A percentile compares a stretch with the other conserved stretches of the same genome.
These are phyloP conservation scores for Choristoneura fumiferana DNA, from an alignment of 1,140 invertebrate species.

Conservation along the genomic window DNA sequence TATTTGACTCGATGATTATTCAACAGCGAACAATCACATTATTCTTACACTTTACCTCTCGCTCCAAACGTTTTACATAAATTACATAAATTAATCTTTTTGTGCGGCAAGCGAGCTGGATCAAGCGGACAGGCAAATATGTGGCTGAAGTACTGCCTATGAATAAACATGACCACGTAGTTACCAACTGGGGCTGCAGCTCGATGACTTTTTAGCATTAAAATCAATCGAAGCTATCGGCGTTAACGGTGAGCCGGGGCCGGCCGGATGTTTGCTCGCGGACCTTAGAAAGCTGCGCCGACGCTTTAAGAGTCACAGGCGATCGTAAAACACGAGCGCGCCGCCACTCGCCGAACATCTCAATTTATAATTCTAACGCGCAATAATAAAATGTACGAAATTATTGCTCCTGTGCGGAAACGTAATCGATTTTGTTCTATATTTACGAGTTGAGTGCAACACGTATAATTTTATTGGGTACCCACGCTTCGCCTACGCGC, in stretches of 20 bases:
- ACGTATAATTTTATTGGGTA: conserved; percentile 33
- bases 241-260: conserved; percentile 39
- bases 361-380: conserved; percentile 48
- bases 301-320: conserved; percentile 42
- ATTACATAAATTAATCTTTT: conserved; percentile 18
- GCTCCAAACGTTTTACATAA: conserved; percentile 13
- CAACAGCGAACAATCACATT: neutral
- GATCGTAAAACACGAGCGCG: conserved; percentile 49
- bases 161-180: conserved; percentile 20
- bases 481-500: conserved; percentile 27
- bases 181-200: neutral
- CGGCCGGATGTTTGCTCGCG: conserved; percentile 64
- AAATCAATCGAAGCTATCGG: conserved; percentile 29
- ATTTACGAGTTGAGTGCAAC: conserved; percentile 36
- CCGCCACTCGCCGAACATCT: conserved; percentile 40
- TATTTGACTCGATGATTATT: too few species aligned
- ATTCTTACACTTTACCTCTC: neutral
- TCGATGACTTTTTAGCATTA: conserved; percentile 24
- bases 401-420: conserved; percentile 43
- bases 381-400: conserved; percentile 45
- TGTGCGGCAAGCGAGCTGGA: conserved; percentile 2
- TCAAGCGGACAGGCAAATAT: neutral
- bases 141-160: conserved; percentile 2
- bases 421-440: conserved; percentile 38
- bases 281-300: conserved; percentile 61